These are phyloP conservation scores for Andrena camellia DNA, from an alignment of 2,888 invertebrate species.

Conservation along the genomic window DNA sequence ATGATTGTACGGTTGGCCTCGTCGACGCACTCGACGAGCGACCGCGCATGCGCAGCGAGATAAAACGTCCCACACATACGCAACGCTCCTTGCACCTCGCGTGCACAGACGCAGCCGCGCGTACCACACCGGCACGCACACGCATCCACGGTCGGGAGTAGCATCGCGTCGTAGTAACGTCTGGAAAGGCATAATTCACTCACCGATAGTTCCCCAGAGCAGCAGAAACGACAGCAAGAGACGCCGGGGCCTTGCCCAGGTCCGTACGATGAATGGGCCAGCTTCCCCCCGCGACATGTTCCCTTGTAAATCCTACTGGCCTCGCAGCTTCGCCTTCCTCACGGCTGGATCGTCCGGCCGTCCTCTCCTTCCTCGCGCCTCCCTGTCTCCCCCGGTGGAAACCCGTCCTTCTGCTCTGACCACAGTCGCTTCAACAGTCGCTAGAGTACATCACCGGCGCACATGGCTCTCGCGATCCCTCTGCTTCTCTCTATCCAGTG, in stretches of 20 bases:
- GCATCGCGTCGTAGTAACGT: conserved; percentile 40
- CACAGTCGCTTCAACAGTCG: conserved; percentile 18
- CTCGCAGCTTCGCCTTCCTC: conserved; percentile 2
- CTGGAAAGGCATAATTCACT: conserved; percentile 69
- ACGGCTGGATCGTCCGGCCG: conserved; percentile 14
- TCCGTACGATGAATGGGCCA: conserved; percentile 33
- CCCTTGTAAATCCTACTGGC: background rate
- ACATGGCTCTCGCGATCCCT: conserved; percentile 53
- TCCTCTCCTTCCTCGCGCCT: conserved; percentile 12
- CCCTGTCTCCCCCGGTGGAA: background rate
- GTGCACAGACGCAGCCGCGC: conserved; percentile 14
- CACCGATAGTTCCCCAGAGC: conserved; percentile 78
- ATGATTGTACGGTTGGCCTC: conserved; percentile 19
- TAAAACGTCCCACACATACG: conserved; percentile 26
- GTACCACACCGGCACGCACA: conserved; percentile 6
- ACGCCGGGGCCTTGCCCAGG: conserved; percentile 73
- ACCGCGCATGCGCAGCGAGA: conserved; percentile 40
- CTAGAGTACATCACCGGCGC: conserved; percentile 53
- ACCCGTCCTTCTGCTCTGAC: conserved; percentile 7
- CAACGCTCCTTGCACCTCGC: background rate
- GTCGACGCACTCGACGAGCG: conserved; percentile 27
- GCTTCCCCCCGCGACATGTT: conserved; percentile 29
- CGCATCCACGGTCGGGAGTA: conserved; percentile 11
- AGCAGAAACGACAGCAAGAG: conserved; percentile 71
- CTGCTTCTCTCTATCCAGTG: background rate